Evolutionary conservation across 2,888 invertebrate species (phyloP).

Genomic region (Geotrupes spiniger): DNA sequence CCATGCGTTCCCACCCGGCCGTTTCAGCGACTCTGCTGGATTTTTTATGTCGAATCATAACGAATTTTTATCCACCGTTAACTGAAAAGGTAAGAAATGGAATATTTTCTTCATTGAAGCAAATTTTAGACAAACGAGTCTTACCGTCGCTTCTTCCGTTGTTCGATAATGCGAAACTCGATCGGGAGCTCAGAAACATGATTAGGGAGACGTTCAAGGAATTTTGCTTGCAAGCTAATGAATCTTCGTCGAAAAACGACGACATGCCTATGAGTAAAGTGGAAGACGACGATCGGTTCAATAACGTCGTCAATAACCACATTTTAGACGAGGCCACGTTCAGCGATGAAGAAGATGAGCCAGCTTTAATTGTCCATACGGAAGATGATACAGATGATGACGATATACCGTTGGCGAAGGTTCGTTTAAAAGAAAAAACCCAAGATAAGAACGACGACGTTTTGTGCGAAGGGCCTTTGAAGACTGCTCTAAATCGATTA

Average conservation of each 20-base stretch:
- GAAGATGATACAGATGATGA: conserved; percentile 69
- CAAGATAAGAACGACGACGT: conserved; percentile 45
- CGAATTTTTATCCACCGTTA: conserved; percentile 79
- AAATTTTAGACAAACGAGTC: conserved; percentile 90
- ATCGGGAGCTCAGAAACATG: conserved; percentile 77
- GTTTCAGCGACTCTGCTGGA: conserved; percentile 87
- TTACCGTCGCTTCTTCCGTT: conserved; percentile 80
- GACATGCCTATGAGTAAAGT: conserved; percentile 34
- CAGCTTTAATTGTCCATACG: conserved; percentile 44
- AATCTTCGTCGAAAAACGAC: conserved; percentile 51
- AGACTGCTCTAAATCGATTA: conserved; percentile 56
- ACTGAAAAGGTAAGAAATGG: conserved; percentile 77
- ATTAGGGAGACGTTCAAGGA: conserved; percentile 90
- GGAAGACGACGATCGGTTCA: conserved; percentile 33
- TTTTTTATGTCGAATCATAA: conserved; percentile 88
- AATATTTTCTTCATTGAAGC: conserved; percentile 77
- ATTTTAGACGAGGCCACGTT: conserved; percentile 70
- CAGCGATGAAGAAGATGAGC: conserved; percentile 82
- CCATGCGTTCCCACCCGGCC: conserved; percentile 86
- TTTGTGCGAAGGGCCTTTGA: conserved; percentile 57
- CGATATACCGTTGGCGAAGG: conserved; percentile 75
- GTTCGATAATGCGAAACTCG: conserved; percentile 85
- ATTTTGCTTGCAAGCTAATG: conserved; percentile 66
- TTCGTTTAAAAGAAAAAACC: conserved; percentile 60
- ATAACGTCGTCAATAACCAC: conserved; percentile 47